These are phyloP conservation scores for Thamnaconus septentrionalis DNA, from an alignment of 2,113 vertebrate genomes.

Conservation along the genomic window DNA sequence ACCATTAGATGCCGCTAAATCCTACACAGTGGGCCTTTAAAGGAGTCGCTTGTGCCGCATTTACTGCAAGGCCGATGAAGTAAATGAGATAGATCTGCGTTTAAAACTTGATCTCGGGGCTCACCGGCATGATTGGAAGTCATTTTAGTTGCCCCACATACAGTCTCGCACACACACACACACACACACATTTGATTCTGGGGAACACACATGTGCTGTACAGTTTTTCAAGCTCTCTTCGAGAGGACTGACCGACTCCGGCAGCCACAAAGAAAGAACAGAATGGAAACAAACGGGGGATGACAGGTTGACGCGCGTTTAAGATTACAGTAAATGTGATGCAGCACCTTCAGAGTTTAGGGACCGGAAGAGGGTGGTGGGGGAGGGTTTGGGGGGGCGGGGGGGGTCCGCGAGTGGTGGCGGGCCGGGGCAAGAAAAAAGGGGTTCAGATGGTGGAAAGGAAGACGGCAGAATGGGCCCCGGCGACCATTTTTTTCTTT, in stretches of 20 bases:
- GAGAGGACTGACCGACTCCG: conserved; percentile 23
- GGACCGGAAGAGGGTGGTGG: conserved; percentile 5
- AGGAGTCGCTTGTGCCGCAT: too few species aligned
- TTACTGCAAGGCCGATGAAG: not conserved
- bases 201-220: conserved; percentile 56
- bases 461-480: too few species aligned
- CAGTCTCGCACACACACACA: conserved; percentile 7
- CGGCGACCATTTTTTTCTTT: too few species aligned
- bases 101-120: conserved; percentile 33
- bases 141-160: conserved; percentile 1
- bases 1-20: too few species aligned
- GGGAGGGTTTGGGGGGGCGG: not conserved
- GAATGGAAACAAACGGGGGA: conserved; percentile 23
- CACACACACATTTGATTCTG: conserved; percentile 40
- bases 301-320: conserved; percentile 17
- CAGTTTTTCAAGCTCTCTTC: conserved; percentile 32
- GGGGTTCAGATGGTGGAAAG: conserved; percentile 2
- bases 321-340: conserved; percentile 70
- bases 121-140: conserved; percentile 18
- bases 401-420: too few species aligned
- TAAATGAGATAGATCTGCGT: conserved; percentile 34
- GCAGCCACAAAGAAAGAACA: conserved; percentile 24
- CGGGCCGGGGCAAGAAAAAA: not conserved
- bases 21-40: too few species aligned
- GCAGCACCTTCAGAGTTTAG: conserved; percentile 74